phyloP scores from a whole-genome alignment of 1,140 invertebrate species.

The Andrena cerasifolii region DNA sequence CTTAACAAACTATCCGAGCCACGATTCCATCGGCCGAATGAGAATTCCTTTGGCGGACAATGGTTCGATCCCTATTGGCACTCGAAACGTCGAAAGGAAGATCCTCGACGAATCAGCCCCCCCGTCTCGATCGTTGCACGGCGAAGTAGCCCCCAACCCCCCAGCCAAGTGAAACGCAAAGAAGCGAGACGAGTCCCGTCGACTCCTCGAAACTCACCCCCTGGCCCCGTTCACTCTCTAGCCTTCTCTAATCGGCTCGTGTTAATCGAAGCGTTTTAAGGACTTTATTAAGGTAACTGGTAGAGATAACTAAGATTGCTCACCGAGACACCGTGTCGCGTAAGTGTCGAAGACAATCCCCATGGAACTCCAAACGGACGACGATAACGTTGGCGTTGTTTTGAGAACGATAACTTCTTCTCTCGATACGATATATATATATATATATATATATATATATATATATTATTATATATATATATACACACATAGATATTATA shows the following conservation, averaged over 20 bases:
- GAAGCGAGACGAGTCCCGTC: background rate
- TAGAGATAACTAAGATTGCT: conserved; percentile 65
- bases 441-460: conserved; percentile 14
- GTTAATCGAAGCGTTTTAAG: conserved; percentile 51
- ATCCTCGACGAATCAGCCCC: conserved; percentile 28
- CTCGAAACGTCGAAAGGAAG: conserved; percentile 6
- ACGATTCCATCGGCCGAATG: background rate
- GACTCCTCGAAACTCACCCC: conserved; percentile 19
- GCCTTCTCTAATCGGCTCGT: conserved; percentile 42
- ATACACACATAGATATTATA: conserved; percentile 19
- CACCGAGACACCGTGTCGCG: conserved; percentile 58
- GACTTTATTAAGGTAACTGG: conserved; percentile 57
- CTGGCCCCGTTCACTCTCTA: conserved; percentile 7
- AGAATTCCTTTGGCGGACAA: background rate
- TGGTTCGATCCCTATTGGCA: background rate
- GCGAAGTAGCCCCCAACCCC: too few relatives aligned
- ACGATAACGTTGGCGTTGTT: background rate
- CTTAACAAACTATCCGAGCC: background rate
- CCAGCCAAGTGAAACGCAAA: background rate
- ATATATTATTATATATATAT: too few relatives aligned
- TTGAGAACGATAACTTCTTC: conserved; percentile 46
- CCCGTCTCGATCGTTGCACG: background rate
- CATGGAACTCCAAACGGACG: conserved; percentile 47
- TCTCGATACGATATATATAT: conserved; percentile 25
- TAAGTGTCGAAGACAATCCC: conserved; percentile 65